These are phyloP conservation scores for Porites lobata DNA, from an alignment of 92 coral and sea anemone genomes.

Conservation along the genomic window DNA sequence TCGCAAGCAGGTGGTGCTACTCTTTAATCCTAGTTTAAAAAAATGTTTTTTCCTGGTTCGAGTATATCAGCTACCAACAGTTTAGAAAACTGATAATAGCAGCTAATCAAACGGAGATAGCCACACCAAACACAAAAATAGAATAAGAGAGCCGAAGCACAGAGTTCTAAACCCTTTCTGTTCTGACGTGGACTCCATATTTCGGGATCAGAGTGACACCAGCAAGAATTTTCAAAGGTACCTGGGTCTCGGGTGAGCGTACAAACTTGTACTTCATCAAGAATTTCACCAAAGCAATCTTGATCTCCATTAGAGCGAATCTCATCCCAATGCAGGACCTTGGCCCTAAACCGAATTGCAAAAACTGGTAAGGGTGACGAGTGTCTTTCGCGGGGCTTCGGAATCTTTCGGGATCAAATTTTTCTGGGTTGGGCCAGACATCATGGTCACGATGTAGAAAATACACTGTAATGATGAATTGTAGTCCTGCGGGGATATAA, in stretches of 20 bases:
- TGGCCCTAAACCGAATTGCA: constrained; percentile 82
- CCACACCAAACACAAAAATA: not conserved
- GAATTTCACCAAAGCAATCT: constrained; percentile 59
- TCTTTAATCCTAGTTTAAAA: too few relatives aligned
- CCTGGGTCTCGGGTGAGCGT: constrained; percentile 35
- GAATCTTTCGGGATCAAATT: constrained; percentile 78
- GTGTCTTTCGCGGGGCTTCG: constrained; percentile 65
- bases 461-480: constrained; percentile 39
- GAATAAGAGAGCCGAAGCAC: not conserved
- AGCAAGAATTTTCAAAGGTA: not conserved
- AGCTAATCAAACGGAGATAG: not conserved
- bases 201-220: not conserved
- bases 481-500: constrained; percentile 52
- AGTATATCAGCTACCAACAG: too few relatives aligned
- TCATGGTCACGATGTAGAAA: constrained; percentile 59
- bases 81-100: too few relatives aligned
- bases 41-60: too few relatives aligned
- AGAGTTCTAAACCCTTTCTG: not conserved
- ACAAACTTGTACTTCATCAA: constrained; percentile 71
- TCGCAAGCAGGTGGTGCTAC: too few relatives aligned
- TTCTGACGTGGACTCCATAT: not conserved
- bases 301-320: constrained; percentile 72
- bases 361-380: constrained; percentile 74
- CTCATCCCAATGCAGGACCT: constrained; percentile 77
- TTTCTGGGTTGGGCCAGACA: constrained; percentile 54